phyloP scores from a whole-genome alignment of 1,140 invertebrate species.

The Ostrea edulis region DNA sequence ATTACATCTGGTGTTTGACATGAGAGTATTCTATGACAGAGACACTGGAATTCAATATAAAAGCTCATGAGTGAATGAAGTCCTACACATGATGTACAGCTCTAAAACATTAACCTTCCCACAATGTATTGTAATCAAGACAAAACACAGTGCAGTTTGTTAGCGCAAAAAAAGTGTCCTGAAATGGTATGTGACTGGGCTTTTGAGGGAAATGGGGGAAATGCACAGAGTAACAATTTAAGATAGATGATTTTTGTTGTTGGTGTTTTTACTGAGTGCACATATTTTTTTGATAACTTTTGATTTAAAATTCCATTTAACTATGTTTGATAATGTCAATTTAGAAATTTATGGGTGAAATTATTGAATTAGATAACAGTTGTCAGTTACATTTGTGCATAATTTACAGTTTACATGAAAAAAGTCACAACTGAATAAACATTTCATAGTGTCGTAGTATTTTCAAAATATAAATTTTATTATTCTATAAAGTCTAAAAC shows the following conservation, averaged over 20 bases:
- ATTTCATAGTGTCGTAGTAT: too few species aligned
- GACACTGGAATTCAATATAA: background rate
- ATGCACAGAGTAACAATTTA: background rate
- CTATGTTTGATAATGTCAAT: too few species aligned
- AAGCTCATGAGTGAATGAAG: background rate
- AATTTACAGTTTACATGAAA: too few species aligned
- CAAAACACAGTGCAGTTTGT: background rate
- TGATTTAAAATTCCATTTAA: too few species aligned
- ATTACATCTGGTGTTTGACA: slow-evolving; percentile 22
- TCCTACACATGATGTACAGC: background rate
- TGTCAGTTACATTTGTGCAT: too few species aligned
- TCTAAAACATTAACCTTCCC: background rate
- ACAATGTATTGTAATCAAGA: background rate
- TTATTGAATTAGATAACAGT: too few species aligned
- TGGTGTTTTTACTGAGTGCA: background rate
- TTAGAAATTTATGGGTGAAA: too few species aligned
- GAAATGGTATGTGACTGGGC: background rate
- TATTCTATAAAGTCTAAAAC: too few species aligned
- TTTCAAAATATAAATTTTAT: too few species aligned
- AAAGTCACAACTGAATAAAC: too few species aligned
- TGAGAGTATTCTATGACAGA: background rate
- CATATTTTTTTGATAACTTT: background rate
- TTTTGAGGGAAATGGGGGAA: background rate
- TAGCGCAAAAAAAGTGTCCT: background rate
- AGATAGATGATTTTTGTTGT: background rate